phyloP scores from a whole-genome alignment of 1,140 invertebrate species.

The Cydia fagiglandana region DNA sequence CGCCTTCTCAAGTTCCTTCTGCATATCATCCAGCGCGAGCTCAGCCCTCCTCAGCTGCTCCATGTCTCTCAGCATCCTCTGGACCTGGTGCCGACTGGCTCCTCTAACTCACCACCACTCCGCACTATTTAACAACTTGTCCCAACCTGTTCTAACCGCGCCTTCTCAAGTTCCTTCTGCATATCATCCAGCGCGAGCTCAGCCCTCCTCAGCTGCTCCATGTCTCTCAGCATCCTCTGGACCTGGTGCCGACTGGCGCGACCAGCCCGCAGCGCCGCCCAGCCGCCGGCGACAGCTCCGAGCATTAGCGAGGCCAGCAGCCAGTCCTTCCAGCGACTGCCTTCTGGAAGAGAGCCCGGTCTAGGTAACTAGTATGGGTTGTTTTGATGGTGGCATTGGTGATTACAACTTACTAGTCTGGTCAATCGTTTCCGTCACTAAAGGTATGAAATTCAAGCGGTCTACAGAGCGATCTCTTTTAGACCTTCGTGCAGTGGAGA shows the following conservation, averaged over 20 bases:
- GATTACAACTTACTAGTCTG: too few relatives aligned
- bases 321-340: slow-evolving; percentile 92
- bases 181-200: slow-evolving; percentile 92
- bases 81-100: slow-evolving; percentile 84
- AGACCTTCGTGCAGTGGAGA: too few relatives aligned
- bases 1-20: slow-evolving; percentile 83
- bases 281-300: slow-evolving; percentile 91
- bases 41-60: slow-evolving; percentile 94
- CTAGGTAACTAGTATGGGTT: slow-evolving; percentile 29
- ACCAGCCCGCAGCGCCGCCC: slow-evolving; percentile 94
- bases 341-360: slow-evolving; percentile 75
- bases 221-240: slow-evolving; percentile 93
- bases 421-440: too few relatives aligned
- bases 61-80: slow-evolving; percentile 95
- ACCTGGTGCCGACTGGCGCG: slow-evolving; percentile 92
- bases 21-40: slow-evolving; percentile 90
- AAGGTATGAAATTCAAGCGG: too few relatives aligned
- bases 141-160: slow-evolving; percentile 66
- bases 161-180: slow-evolving; percentile 85
- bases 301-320: slow-evolving; percentile 90
- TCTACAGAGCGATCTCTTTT: too few relatives aligned
- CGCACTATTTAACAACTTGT: neutral
- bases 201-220: slow-evolving; percentile 94
- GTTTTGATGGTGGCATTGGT: slow-evolving; percentile 6
- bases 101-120: neutral